phyloP scores from a whole-genome alignment of 2,888 invertebrate species.

The Barypeithes pellucidus region DNA sequence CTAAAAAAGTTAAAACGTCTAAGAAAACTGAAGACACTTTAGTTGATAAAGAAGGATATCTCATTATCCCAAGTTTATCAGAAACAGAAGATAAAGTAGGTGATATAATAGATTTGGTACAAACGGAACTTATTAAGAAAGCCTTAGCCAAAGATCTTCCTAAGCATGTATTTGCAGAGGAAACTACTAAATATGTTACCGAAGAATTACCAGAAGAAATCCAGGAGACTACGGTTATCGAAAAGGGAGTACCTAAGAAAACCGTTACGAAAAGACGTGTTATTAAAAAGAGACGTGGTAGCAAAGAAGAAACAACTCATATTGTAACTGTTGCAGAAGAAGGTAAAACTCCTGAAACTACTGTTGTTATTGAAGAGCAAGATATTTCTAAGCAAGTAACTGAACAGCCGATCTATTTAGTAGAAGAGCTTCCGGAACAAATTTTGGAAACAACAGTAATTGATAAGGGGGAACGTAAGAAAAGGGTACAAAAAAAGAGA shows the following conservation, averaged over 20 bases:
- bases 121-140: constrained; percentile 63
- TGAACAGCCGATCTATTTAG: constrained; percentile 54
- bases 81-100: constrained; percentile 54
- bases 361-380: constrained; percentile 67
- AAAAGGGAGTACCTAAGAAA: constrained; percentile 65
- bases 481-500: constrained; percentile 66
- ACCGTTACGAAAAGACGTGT: constrained; percentile 62
- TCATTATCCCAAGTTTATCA: constrained; percentile 62
- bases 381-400: constrained; percentile 57
- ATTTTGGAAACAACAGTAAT: constrained; percentile 61
- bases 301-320: constrained; percentile 66
- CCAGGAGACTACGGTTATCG: constrained; percentile 63
- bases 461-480: constrained; percentile 57
- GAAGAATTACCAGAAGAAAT: constrained; percentile 64
- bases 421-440: constrained; percentile 69
- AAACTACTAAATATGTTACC: neutral
- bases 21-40: constrained; percentile 55
- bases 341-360: constrained; percentile 66
- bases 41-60: constrained; percentile 60
- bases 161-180: constrained; percentile 30
- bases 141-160: constrained; percentile 57
- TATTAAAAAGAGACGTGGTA: constrained; percentile 64
- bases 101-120: constrained; percentile 59
- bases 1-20: constrained; percentile 52
- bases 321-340: constrained; percentile 65